Evolutionary conservation across 2,888 invertebrate genomes (phyloP).

Genomic region (Drosophila dives): DNA sequence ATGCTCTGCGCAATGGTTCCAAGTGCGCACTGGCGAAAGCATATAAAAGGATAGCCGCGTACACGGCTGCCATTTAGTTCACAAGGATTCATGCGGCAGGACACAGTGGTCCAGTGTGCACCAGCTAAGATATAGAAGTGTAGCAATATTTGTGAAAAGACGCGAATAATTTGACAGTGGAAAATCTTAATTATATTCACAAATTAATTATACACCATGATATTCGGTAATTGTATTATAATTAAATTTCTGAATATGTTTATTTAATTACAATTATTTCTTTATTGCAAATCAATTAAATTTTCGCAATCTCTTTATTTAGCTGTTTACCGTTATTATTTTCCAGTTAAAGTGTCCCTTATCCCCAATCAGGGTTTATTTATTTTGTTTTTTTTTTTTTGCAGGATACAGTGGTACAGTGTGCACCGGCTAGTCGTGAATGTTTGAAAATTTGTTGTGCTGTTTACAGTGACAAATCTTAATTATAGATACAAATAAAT

Average conservation of each 20-base stretch:
- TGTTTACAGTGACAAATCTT: neutral
- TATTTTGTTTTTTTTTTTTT: neutral
- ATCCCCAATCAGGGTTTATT: neutral
- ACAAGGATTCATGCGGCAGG: constrained; percentile 73
- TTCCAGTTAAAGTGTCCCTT: neutral
- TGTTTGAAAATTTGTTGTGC: neutral
- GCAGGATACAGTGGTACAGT: neutral
- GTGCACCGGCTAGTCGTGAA: neutral
- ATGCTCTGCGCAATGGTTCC: constrained; percentile 69
- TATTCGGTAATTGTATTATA: neutral
- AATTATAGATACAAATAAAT: neutral
- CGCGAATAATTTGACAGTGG: neutral
- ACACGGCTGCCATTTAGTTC: constrained; percentile 72
- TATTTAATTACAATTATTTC: neutral
- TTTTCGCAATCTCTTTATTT: neutral
- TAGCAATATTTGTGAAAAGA: constrained; percentile 3
- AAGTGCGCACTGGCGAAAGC: constrained; percentile 59
- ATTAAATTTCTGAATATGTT: neutral
- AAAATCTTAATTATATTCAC: neutral
- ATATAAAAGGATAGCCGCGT: constrained; percentile 76
- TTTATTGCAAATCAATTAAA: neutral
- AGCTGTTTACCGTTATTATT: neutral
- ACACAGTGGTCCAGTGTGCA: constrained; percentile 54
- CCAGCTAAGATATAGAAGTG: constrained; percentile 9
- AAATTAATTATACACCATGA: neutral